Percentiles rank a stretch among this genome's conserved stretches.
These are phyloP conservation scores for Malurus leucopterus DNA, from an alignment of 2,797 vertebrate species.

Conservation along the genomic window DNA sequence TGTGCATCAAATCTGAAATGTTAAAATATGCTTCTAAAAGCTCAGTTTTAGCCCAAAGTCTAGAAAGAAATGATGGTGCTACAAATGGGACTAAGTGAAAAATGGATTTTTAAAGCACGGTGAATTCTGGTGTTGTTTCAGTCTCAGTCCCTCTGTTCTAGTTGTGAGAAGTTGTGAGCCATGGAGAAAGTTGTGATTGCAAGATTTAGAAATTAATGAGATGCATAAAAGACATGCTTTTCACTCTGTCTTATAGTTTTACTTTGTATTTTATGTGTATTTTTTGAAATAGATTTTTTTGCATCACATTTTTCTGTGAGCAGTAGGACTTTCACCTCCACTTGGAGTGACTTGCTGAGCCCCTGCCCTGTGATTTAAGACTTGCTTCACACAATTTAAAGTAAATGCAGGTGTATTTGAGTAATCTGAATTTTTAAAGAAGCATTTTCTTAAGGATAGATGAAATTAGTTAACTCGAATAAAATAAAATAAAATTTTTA, in stretches of 20 bases:
- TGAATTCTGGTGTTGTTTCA: neutral
- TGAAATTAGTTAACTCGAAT: neutral
- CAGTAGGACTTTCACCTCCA: neutral
- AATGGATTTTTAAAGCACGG: neutral
- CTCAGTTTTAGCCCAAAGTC: neutral
- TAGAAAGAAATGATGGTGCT: neutral
- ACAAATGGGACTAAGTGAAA: neutral
- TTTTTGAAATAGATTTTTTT: neutral
- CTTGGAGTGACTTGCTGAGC: constrained; percentile 2
- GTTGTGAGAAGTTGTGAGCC: neutral
- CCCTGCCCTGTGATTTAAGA: neutral
- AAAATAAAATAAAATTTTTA: too few relatives aligned
- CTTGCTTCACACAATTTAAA: neutral
- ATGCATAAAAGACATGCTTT: neutral
- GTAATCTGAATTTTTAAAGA: neutral
- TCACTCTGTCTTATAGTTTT: neutral
- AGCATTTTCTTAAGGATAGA: neutral
- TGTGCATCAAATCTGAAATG: too few relatives aligned
- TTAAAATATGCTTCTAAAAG: neutral
- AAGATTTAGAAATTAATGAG: neutral
- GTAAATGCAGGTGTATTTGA: neutral
- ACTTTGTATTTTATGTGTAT: neutral
- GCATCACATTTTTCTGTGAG: neutral
- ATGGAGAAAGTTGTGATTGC: neutral
- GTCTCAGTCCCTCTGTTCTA: neutral